These are phyloP conservation scores for Himalopsyche japonica DNA, from an alignment of 2,888 invertebrate species.

Conservation along the genomic window DNA sequence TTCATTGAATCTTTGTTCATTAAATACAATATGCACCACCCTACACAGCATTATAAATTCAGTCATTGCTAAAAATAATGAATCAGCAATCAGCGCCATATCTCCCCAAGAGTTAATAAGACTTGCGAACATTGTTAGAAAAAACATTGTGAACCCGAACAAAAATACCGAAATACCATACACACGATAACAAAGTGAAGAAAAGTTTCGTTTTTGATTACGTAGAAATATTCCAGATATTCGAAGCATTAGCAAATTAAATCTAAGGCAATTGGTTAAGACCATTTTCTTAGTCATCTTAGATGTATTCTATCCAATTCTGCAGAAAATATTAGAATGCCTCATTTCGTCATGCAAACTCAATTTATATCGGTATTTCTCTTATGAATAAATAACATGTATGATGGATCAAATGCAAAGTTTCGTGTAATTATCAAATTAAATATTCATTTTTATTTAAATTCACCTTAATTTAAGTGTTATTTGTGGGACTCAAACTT, in stretches of 20 bases:
- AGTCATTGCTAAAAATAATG: background rate
- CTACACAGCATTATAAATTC: background rate
- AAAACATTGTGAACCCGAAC: background rate
- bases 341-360: background rate
- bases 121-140: background rate
- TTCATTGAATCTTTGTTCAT: background rate
- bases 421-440: background rate
- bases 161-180: background rate
- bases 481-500: background rate
- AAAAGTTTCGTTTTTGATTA: background rate
- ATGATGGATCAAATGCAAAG: background rate
- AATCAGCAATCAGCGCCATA: background rate
- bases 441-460: background rate
- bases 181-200: background rate
- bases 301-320: background rate
- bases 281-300: background rate
- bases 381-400: background rate
- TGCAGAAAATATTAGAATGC: background rate
- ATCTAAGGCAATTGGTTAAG: background rate
- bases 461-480: background rate
- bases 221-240: background rate
- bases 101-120: background rate
- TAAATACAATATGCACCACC: background rate
- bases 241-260: background rate
- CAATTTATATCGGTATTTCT: background rate